A percentile compares a stretch with the other conserved stretches of the same genome.
Conservation (phyloP, 2,797 vertebrate species). For the Hippopotamyrus pictus region DNA sequence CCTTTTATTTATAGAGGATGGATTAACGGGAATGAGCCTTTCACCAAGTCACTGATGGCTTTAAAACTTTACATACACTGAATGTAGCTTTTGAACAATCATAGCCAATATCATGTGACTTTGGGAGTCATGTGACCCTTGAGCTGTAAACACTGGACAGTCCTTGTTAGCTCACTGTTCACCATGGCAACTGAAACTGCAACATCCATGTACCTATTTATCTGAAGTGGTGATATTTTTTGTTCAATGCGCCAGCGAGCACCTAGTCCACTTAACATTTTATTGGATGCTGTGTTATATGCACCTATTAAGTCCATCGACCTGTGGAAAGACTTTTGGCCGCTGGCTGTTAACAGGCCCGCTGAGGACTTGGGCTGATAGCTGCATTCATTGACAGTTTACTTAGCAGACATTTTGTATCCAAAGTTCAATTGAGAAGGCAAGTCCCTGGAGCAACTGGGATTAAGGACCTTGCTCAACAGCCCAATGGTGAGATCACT, state of each 20-base stretch:
- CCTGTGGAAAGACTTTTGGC: neutral
- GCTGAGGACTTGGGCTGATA: neutral
- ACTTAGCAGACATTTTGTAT: neutral
- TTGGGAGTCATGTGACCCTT: neutral
- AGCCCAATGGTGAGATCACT: neutral
- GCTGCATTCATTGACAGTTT: neutral
- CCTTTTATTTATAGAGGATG: neutral
- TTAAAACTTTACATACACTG: neutral
- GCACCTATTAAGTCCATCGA: neutral
- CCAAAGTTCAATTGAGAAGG: neutral
- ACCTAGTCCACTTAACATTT: neutral
- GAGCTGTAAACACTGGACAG: neutral
- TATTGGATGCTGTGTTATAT: neutral
- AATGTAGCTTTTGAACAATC: neutral
- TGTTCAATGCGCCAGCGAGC: neutral
- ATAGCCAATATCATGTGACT: neutral
- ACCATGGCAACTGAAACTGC: neutral
- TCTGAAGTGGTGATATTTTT: neutral
- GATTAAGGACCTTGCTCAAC: neutral
- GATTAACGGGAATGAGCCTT: neutral
- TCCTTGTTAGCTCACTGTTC: neutral
- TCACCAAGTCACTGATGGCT: neutral
- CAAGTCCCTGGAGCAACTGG: neutral
- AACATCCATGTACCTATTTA: neutral
- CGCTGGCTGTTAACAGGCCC: neutral